These are phyloP conservation scores for Cyrtodaria siliqua DNA, from an alignment of 2,888 invertebrate species.

Conservation along the genomic window DNA sequence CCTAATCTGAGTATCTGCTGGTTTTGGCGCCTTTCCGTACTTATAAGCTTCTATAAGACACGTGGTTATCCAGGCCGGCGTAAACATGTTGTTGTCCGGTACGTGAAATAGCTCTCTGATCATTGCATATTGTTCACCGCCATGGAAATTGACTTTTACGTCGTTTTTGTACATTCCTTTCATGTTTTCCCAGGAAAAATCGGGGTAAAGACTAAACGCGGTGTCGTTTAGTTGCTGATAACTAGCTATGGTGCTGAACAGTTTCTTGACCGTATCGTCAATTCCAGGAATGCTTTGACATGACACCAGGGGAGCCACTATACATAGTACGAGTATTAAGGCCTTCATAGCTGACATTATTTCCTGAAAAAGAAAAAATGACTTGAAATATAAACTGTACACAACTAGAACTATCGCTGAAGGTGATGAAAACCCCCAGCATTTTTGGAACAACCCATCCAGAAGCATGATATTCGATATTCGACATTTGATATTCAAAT, in stretches of 20 bases:
- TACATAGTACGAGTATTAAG: too few relatives aligned
- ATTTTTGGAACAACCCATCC: too few relatives aligned
- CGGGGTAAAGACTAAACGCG: constrained; percentile 44
- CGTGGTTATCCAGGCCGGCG: constrained; percentile 69
- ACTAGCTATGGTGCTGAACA: constrained; percentile 14
- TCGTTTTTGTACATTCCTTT: constrained; percentile 75
- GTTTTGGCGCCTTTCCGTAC: constrained; percentile 63
- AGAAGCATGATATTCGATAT: too few relatives aligned
- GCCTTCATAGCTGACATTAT: too few relatives aligned
- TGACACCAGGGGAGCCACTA: too few relatives aligned
- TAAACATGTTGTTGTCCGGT: constrained; percentile 74
- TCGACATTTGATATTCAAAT: too few relatives aligned
- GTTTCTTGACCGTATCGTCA: neutral
- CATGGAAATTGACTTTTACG: constrained; percentile 77
- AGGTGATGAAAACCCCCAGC: too few relatives aligned
- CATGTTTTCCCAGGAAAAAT: constrained; percentile 62
- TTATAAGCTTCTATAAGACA: constrained; percentile 64
- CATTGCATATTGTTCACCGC: constrained; percentile 57
- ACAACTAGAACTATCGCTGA: too few relatives aligned
- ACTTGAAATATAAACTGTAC: too few relatives aligned
- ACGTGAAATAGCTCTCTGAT: constrained; percentile 59
- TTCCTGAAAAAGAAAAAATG: too few relatives aligned
- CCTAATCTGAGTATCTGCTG: constrained; percentile 45
- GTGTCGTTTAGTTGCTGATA: constrained; percentile 45
- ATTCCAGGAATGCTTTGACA: neutral